These are phyloP conservation scores for Aspidoscelis tigris DNA, from an alignment of 2,113 vertebrate genomes.

Conservation along the genomic window DNA sequence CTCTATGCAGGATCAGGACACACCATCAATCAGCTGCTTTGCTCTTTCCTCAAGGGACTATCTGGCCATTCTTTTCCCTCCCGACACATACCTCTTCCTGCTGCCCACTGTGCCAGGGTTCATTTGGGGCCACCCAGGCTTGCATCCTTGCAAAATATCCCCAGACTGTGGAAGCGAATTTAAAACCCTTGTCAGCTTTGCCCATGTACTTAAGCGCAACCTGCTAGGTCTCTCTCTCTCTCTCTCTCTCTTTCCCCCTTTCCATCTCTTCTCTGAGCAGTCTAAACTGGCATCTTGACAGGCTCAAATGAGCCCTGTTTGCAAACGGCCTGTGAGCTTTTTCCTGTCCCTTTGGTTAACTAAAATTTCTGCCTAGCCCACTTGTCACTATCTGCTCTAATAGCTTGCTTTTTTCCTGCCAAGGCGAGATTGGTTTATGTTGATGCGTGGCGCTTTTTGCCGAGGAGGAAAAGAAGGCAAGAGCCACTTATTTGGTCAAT, in stretches of 20 bases:
- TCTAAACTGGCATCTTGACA: slow-evolving; percentile 52
- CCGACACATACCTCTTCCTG: rapidly evolving
- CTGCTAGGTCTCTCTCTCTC: background rate
- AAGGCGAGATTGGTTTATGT: slow-evolving; percentile 49
- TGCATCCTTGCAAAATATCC: background rate
- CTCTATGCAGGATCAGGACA: too few relatives aligned
- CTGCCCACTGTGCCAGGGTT: rapidly evolving
- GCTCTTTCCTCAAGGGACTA: background rate
- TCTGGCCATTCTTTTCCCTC: slow-evolving; percentile 14
- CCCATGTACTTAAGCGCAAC: slow-evolving; percentile 5
- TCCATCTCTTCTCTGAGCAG: slow-evolving; percentile 10
- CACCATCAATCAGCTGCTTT: background rate
- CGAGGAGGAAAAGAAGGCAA: slow-evolving; percentile 33
- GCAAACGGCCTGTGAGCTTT: slow-evolving; percentile 48
- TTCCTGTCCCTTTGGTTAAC: slow-evolving; percentile 17
- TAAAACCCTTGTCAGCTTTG: slow-evolving; percentile 35
- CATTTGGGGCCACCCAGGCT: background rate
- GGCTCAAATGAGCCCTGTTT: slow-evolving; percentile 49
- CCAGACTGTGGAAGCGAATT: slow-evolving; percentile 1
- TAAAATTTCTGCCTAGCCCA: slow-evolving; percentile 47
- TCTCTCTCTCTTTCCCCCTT: background rate
- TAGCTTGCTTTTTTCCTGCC: slow-evolving; percentile 37
- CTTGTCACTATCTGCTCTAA: slow-evolving; percentile 56
- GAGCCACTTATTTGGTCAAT: slow-evolving; percentile 40
- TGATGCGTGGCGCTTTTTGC: slow-evolving; percentile 51